Conservation (phyloP, 1,140 invertebrate species). For the Maniola jurtina region DNA sequence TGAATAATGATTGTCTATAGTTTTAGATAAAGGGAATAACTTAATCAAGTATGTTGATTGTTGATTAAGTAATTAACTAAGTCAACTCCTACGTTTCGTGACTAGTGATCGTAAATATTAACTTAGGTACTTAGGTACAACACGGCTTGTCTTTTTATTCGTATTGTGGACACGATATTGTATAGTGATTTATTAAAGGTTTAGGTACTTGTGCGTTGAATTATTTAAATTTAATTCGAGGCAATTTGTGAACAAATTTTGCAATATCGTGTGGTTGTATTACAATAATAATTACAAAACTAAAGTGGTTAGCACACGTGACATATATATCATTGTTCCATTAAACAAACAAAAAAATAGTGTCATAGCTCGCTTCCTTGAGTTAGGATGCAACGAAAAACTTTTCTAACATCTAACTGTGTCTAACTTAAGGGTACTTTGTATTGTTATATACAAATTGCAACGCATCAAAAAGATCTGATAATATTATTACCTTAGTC, state of each 20-base stretch:
- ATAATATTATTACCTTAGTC: too few relatives aligned
- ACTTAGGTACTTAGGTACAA: slow-evolving; percentile 23
- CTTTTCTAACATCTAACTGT: too few relatives aligned
- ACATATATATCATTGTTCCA: too few relatives aligned
- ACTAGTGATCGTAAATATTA: slow-evolving; percentile 34
- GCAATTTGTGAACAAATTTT: neutral
- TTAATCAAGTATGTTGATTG: slow-evolving; percentile 37
- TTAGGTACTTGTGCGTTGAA: neutral
- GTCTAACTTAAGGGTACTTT: too few relatives aligned
- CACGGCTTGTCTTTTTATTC: slow-evolving; percentile 11
- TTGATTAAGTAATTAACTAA: slow-evolving; percentile 52
- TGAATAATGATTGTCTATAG: neutral
- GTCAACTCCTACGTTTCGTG: slow-evolving; percentile 37
- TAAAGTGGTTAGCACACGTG: too few relatives aligned
- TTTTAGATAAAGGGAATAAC: slow-evolving; percentile 10
- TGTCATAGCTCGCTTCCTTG: too few relatives aligned
- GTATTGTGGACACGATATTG: neutral
- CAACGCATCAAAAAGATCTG: too few relatives aligned
- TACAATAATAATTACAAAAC: too few relatives aligned
- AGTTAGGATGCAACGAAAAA: too few relatives aligned
- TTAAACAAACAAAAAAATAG: too few relatives aligned
- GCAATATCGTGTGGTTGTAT: neutral
- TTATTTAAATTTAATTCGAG: neutral
- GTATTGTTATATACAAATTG: too few relatives aligned
- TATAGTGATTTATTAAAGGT: neutral